phyloP scores from a whole-genome alignment of 2,797 vertebrate species.

The Glossophaga mutica region DNA sequence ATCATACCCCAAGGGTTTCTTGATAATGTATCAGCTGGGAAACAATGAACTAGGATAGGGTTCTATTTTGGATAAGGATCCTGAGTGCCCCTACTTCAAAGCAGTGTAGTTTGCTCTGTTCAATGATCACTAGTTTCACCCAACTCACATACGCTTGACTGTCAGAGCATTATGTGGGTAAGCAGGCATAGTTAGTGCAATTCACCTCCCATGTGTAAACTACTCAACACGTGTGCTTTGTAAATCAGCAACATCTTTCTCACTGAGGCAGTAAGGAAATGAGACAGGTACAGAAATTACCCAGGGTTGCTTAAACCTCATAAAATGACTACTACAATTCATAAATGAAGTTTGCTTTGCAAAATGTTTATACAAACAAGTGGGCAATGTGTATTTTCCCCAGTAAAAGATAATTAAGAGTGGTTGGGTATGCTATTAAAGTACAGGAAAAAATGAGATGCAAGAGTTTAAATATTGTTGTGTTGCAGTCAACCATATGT shows the following conservation, averaged over 20 bases:
- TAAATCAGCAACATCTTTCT: background rate
- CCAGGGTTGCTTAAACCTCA: background rate
- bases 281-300: background rate
- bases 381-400: background rate
- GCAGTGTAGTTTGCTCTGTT: background rate
- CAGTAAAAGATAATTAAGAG: constrained; percentile 43
- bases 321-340: background rate
- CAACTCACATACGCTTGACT: background rate
- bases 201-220: background rate
- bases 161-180: background rate
- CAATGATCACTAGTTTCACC: rapidly evolving
- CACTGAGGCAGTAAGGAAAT: background rate
- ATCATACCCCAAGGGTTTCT: background rate
- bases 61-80: background rate
- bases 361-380: constrained; percentile 3
- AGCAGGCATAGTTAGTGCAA: rapidly evolving
- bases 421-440: background rate
- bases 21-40: background rate
- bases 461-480: background rate
- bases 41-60: background rate
- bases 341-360: background rate
- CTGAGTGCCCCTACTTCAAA: background rate
- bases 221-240: background rate
- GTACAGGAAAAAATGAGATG: background rate
- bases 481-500: background rate